phyloP scores from a whole-genome alignment of 1,140 invertebrate species.

The Conus ventricosus region DNA sequence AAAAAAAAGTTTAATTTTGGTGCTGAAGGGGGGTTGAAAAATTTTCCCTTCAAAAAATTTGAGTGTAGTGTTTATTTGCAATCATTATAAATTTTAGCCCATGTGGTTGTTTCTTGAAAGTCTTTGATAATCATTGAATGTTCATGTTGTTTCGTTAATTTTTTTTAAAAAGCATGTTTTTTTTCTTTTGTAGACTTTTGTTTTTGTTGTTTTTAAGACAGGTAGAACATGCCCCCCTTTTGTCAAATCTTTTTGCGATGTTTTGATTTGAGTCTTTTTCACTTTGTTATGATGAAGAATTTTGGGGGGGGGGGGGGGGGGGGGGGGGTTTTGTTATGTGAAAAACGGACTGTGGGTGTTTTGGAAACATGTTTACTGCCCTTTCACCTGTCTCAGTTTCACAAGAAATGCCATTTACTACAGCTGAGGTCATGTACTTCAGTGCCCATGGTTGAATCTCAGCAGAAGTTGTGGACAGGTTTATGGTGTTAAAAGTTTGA shows the following conservation, averaged over 20 bases:
- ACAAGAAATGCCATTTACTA: background rate
- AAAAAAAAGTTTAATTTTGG: background rate
- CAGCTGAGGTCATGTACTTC: background rate
- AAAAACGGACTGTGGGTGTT: too few species aligned
- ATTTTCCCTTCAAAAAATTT: background rate
- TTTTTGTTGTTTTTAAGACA: background rate
- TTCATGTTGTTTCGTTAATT: background rate
- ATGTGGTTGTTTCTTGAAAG: background rate
- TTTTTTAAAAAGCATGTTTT: background rate
- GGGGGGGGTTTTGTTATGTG: too few species aligned
- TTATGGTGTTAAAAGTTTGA: too few species aligned
- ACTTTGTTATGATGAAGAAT: background rate
- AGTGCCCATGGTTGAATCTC: background rate
- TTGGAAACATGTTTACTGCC: background rate
- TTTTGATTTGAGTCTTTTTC: background rate
- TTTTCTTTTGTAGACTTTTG: background rate
- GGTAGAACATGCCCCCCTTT: background rate
- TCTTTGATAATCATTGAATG: background rate
- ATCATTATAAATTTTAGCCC: background rate
- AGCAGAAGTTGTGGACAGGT: too few species aligned
- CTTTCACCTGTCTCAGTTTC: background rate
- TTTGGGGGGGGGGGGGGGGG: too few species aligned
- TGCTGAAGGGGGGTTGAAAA: background rate
- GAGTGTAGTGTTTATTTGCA: background rate
- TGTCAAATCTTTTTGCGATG: background rate